Evolutionary conservation across 2,113 vertebrate genomes (phyloP).

Genomic region (Pterocles burchelli): DNA sequence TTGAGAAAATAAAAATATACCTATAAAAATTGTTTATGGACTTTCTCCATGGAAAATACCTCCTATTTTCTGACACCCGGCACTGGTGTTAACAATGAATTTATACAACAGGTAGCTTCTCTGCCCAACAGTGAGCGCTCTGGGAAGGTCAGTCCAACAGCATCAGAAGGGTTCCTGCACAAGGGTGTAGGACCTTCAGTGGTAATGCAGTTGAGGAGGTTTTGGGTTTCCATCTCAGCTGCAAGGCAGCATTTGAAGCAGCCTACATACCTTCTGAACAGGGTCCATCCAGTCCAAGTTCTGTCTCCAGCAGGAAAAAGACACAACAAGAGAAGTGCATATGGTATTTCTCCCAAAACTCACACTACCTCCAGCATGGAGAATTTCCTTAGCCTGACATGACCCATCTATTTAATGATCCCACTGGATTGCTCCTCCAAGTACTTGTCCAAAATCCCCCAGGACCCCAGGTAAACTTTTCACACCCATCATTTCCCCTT

Average conservation of each 20-base stretch:
- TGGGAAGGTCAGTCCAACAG: background rate
- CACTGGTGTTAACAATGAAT: background rate
- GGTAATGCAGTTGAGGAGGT: background rate
- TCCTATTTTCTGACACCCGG: background rate
- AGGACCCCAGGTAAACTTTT: background rate
- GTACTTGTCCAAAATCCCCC: no score
- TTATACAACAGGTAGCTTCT: background rate
- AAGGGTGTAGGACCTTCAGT: background rate
- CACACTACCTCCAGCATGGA: background rate
- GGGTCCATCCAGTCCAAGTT: background rate
- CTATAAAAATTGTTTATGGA: background rate
- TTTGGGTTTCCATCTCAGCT: background rate
- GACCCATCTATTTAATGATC: background rate
- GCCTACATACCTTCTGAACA: fast-evolving
- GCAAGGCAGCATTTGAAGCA: background rate
- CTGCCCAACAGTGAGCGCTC: background rate
- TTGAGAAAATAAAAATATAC: background rate
- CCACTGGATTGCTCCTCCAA: background rate
- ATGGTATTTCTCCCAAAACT: background rate
- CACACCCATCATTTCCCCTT: background rate
- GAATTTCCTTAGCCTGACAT: background rate
- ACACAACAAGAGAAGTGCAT: background rate
- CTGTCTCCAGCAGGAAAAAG: background rate
- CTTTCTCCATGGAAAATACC: background rate
- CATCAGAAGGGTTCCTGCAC: background rate